A percentile compares a stretch with the other conserved stretches of the same genome.
phyloP scores from a whole-genome alignment of 2,888 invertebrate species.

The Cabera pusaria region DNA sequence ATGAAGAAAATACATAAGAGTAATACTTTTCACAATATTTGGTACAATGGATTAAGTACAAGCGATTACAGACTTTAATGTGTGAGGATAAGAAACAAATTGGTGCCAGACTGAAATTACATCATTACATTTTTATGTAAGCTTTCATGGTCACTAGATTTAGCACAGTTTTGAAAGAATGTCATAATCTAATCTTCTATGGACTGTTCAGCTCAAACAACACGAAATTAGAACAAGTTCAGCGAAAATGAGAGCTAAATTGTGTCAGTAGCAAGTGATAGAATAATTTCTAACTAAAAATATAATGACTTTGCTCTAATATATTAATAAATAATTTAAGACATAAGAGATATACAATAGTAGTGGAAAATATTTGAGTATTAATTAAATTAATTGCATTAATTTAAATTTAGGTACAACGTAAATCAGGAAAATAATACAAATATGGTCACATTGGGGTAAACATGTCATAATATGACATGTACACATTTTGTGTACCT shows the following conservation, averaged over 20 bases:
- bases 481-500: conserved; percentile 14
- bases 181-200: conserved; percentile 2
- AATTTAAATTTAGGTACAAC: conserved; percentile 25
- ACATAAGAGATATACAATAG: conserved; percentile 14
- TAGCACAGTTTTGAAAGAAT: conserved; percentile 16
- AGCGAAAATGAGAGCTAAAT: conserved; percentile 11
- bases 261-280: conserved; percentile 1
- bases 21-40: neutral
- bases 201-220: conserved; percentile 8
- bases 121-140: conserved; percentile 12
- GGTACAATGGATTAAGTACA: conserved; percentile 15
- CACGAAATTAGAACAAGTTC: conserved; percentile 2
- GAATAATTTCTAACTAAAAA: conserved; percentile 1
- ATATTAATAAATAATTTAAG: conserved; percentile 16
- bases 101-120: conserved; percentile 10
- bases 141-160: conserved; percentile 15
- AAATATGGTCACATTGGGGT: conserved; percentile 8
- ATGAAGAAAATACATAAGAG: neutral
- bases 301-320: conserved; percentile 6
- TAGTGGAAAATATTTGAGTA: conserved; percentile 32
- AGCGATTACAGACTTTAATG: conserved; percentile 8
- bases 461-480: neutral
- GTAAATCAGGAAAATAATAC: conserved; percentile 22
- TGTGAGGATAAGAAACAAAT: conserved; percentile 1
- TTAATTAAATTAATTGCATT: conserved; percentile 27